Percentiles rank a stretch among this genome's conserved stretches.
phyloP scores from a whole-genome alignment of 2,888 invertebrate genomes.

The Deroplatys truncata region DNA sequence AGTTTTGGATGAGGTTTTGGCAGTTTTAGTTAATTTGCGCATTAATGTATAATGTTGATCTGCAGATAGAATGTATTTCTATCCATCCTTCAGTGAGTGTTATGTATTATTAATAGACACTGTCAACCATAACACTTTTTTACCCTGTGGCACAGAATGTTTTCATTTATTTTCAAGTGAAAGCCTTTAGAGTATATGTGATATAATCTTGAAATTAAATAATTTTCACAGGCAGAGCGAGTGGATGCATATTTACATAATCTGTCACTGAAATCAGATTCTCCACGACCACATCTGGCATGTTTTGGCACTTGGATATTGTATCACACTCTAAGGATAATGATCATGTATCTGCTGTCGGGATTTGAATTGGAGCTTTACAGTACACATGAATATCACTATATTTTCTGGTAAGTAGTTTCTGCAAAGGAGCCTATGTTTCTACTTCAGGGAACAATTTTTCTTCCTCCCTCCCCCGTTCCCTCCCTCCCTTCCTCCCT shows the following conservation, averaged over 20 bases:
- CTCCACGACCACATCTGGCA: conserved; percentile 68
- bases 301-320: conserved; percentile 94
- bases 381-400: conserved; percentile 93
- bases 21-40: neutral
- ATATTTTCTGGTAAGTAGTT: conserved; percentile 78
- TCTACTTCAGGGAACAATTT: neutral
- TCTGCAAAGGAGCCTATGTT: neutral
- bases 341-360: conserved; percentile 89
- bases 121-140: too few relatives aligned
- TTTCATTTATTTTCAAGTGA: too few relatives aligned
- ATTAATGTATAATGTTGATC: too few relatives aligned
- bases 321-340: conserved; percentile 86
- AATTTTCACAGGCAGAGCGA: conserved; percentile 67
- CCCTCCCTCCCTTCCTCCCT: conserved; percentile 1
- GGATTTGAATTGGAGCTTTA: conserved; percentile 95
- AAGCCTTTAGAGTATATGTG: too few relatives aligned
- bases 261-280: conserved; percentile 62
- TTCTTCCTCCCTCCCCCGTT: conserved; percentile 5
- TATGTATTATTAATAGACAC: too few relatives aligned
- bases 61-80: neutral
- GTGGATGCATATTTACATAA: conserved; percentile 80
- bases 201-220: neutral
- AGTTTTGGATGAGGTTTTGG: neutral
- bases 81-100: neutral
- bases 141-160: too few relatives aligned